These are phyloP conservation scores for Drosophila arawakana DNA, from an alignment of 1,140 invertebrate genomes.

Conservation along the genomic window DNA sequence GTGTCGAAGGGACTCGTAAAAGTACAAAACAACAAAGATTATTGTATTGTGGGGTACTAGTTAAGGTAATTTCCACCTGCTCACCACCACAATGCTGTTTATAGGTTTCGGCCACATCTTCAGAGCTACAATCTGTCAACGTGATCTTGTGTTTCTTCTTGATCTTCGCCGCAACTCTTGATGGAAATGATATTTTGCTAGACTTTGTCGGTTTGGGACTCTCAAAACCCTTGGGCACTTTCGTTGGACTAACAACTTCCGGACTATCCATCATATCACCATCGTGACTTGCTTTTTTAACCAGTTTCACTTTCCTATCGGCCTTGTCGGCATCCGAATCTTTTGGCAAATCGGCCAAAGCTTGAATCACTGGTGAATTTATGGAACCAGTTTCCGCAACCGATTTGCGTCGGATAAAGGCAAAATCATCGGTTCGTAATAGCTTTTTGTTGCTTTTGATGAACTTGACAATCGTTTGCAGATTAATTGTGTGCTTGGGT, in stretches of 20 bases:
- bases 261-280: constrained; percentile 2
- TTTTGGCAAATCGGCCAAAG: constrained; percentile 33
- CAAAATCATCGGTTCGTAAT: constrained; percentile 58
- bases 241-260: constrained; percentile 19
- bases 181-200: constrained; percentile 60
- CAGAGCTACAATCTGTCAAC: constrained; percentile 30
- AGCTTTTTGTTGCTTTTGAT: constrained; percentile 65
- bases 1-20: constrained; percentile 4
- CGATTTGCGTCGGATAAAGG: constrained; percentile 59
- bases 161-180: constrained; percentile 69
- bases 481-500: constrained; percentile 55
- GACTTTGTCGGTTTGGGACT: constrained; percentile 10
- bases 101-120: constrained; percentile 49
- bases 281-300: constrained; percentile 43
- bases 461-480: constrained; percentile 65
- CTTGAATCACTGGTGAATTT: constrained; percentile 36
- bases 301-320: constrained; percentile 57
- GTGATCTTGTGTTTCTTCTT: constrained; percentile 56
- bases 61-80: constrained; percentile 31
- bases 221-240: not conserved
- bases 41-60: constrained; percentile 13
- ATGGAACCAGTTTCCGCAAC: constrained; percentile 40
- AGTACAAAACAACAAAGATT: constrained; percentile 24
- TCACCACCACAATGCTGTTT: constrained; percentile 67
- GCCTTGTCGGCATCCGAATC: constrained; percentile 43